Evolutionary conservation across 2,797 vertebrate genomes (phyloP).

Genomic region (Synanceia verrucosa): DNA sequence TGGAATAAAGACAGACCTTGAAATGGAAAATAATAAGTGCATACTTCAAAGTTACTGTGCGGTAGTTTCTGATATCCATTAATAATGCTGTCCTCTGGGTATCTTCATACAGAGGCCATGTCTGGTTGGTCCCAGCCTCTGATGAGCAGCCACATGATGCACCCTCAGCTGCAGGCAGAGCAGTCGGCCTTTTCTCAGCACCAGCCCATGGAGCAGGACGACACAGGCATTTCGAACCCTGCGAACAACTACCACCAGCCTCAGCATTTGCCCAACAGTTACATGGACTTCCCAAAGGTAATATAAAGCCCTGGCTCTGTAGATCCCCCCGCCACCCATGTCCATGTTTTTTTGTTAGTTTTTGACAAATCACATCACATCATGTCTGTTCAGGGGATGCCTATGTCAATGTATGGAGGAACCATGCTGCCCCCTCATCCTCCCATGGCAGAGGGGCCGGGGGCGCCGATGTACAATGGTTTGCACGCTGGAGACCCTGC

Average conservation of each 20-base stretch:
- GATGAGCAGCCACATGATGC: constrained; percentile 94
- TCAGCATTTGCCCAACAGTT: constrained; percentile 91
- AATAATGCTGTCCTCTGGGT: not conserved
- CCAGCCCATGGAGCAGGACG: constrained; percentile 98
- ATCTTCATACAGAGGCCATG: constrained; percentile 87
- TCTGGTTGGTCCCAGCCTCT: constrained; percentile 98
- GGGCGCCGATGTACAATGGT: constrained; percentile 94
- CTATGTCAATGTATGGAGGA: constrained; percentile 97
- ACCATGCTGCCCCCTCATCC: constrained; percentile 96
- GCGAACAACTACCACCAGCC: constrained; percentile 98
- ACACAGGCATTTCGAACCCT: constrained; percentile 97
- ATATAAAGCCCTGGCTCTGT: not conserved
- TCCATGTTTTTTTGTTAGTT: not conserved
- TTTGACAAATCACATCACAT: no score
- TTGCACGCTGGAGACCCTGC: constrained; percentile 95
- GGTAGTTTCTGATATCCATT: not conserved
- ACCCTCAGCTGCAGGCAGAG: constrained; percentile 91
- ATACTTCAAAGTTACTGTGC: not conserved
- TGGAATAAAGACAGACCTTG: no score
- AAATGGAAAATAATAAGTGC: no score
- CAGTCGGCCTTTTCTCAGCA: constrained; percentile 96
- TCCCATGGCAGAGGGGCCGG: constrained; percentile 93
- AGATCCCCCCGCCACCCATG: not conserved
- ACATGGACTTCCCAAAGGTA: constrained; percentile 99
- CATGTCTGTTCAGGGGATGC: constrained; percentile 87